A percentile compares a stretch with the other conserved stretches of the same genome.
These are phyloP conservation scores for Drosophila monieri DNA, from an alignment of 2,888 invertebrate genomes.

Conservation along the genomic window DNA sequence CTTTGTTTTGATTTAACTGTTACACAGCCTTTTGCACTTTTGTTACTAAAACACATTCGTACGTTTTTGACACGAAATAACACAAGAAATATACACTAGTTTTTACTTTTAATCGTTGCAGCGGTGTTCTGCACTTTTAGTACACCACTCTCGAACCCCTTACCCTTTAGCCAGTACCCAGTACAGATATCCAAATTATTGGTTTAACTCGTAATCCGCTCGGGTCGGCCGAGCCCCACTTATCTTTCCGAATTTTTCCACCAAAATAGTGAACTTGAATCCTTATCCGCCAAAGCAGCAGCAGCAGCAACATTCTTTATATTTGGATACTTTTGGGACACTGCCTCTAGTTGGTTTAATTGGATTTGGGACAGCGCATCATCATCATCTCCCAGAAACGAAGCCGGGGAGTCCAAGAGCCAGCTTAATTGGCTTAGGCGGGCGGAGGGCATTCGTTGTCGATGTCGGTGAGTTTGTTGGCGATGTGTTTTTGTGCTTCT, in stretches of 20 bases:
- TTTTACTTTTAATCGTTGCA: not conserved
- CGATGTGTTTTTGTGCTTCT: not conserved
- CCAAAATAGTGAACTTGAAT: not conserved
- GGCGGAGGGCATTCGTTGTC: conserved; percentile 28
- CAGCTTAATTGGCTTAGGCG: conserved; percentile 46
- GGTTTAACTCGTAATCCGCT: not conserved
- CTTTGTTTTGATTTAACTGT: conserved; percentile 38
- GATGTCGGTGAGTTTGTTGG: conserved; percentile 32
- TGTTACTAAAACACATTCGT: not conserved
- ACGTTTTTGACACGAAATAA: not conserved
- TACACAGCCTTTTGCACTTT: not conserved
- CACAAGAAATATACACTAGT: not conserved
- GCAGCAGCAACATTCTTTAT: not conserved
- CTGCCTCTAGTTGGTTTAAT: conserved; percentile 6
- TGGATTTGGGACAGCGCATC: conserved; percentile 13
- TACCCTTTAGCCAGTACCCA: not conserved
- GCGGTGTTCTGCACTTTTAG: not conserved
- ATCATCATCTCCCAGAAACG: not conserved
- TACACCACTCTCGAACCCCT: not conserved
- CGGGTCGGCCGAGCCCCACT: not conserved
- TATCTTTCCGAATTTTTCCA: not conserved
- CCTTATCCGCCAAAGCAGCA: too few relatives aligned
- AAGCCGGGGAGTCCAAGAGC: conserved; percentile 12
- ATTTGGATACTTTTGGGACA: not conserved
- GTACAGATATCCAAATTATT: not conserved